These are phyloP conservation scores for Biston betularia DNA, from an alignment of 2,888 invertebrate genomes.

Conservation along the genomic window DNA sequence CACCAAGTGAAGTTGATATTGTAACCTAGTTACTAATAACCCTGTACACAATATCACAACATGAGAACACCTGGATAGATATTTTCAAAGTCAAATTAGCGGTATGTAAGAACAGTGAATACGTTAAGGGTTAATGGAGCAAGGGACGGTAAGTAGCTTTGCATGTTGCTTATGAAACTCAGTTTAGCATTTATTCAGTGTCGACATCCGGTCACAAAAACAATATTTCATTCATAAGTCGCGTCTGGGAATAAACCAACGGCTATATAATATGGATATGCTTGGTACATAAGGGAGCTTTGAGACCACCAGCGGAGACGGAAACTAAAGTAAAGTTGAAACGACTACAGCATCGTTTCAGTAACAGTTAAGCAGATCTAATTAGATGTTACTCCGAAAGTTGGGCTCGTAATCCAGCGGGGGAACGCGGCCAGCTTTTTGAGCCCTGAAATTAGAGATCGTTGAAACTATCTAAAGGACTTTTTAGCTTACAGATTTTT, in stretches of 20 bases:
- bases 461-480: no score
- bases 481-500: no score
- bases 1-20: no score
- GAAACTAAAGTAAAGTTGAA: conserved; percentile 6
- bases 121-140: conserved; percentile 50
- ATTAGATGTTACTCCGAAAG: conserved; percentile 1
- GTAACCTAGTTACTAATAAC: no score
- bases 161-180: conserved; percentile 44
- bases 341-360: neutral
- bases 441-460: no score
- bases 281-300: conserved; percentile 13
- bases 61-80: conserved; percentile 63
- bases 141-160: conserved; percentile 50
- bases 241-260: conserved; percentile 36
- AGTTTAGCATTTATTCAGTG: conserved; percentile 54
- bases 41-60: neutral
- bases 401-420: no score
- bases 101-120: conserved; percentile 51
- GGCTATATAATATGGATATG: conserved; percentile 5
- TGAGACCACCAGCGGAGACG: conserved; percentile 24
- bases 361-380: conserved; percentile 9
- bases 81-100: conserved; percentile 72
- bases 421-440: no score
- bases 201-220: conserved; percentile 49
- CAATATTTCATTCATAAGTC: conserved; percentile 48